A percentile compares a stretch with the other conserved stretches of the same genome.
Evolutionary conservation across 2,888 invertebrate species (phyloP).

Genomic region (Melinopterus prodromus): DNA sequence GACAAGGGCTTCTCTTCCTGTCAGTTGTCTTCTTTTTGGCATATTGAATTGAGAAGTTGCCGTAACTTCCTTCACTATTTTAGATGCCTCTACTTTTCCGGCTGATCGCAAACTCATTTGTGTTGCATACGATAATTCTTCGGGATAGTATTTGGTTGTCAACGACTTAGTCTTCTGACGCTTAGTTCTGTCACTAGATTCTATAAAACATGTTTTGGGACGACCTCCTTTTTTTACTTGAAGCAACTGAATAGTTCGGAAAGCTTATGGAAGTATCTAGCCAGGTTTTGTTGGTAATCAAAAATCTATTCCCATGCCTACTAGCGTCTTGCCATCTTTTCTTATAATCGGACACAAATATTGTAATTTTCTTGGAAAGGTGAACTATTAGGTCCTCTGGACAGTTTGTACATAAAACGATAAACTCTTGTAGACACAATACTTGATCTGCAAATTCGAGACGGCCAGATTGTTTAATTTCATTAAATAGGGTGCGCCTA

Average conservation of each 20-base stretch:
- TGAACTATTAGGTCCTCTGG: too few relatives aligned
- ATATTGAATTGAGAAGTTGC: not conserved
- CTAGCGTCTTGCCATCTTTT: conserved; percentile 4
- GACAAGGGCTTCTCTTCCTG: conserved; percentile 6
- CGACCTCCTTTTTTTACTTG: conserved; percentile 9
- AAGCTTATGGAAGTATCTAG: too few relatives aligned
- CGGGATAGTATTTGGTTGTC: not conserved
- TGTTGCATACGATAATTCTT: conserved; percentile 24
- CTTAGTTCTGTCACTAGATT: conserved; percentile 7
- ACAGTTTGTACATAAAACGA: conserved; percentile 4
- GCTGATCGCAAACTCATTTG: conserved; percentile 24
- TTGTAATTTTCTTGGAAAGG: too few relatives aligned
- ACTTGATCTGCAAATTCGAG: not conserved
- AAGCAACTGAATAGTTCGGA: too few relatives aligned
- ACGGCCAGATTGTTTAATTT: not conserved
- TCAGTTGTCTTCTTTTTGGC: not conserved
- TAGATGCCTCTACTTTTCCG: not conserved
- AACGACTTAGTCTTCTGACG: too few relatives aligned
- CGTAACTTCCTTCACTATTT: too few relatives aligned
- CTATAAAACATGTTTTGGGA: conserved; percentile 6
- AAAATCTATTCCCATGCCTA: not conserved
- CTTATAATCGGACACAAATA: conserved; percentile 12
- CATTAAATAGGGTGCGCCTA: not conserved
- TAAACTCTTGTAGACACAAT: too few relatives aligned
- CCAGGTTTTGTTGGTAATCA: conserved; percentile 12